Percentiles rank a stretch among this genome's conserved stretches.
Conservation (phyloP, 2,888 invertebrate species). For the Zhengitettix transpicula region DNA sequence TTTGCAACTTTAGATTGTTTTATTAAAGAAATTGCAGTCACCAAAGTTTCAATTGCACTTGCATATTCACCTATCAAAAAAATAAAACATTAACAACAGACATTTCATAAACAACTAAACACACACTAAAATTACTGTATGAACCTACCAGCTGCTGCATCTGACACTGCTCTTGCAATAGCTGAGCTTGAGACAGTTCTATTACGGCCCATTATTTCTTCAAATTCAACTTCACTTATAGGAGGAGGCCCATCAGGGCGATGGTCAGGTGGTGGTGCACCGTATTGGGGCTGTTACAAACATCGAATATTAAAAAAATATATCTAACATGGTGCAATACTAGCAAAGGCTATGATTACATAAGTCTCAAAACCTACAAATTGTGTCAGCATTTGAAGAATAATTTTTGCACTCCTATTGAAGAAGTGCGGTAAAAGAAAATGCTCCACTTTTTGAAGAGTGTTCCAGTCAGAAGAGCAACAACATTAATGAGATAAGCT, state of each 20-base stretch:
- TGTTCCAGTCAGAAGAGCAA: no score
- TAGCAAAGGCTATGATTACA: not conserved
- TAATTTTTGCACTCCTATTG: no score
- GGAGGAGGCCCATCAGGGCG: constrained; percentile 35
- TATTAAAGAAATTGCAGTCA: constrained; percentile 95
- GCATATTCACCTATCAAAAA: constrained; percentile 64
- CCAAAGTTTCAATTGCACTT: constrained; percentile 94
- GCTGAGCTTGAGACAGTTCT: constrained; percentile 95
- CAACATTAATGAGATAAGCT: no score
- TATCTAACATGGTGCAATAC: not conserved
- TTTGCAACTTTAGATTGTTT: constrained; percentile 93
- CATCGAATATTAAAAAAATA: not conserved
- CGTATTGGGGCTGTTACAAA: constrained; percentile 17
- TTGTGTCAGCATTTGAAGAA: no score
- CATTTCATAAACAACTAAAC: not conserved
- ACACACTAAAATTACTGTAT: not conserved
- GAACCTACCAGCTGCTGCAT: constrained; percentile 67
- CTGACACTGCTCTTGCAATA: constrained; percentile 90
- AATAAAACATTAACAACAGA: not conserved
- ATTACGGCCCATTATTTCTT: constrained; percentile 95
- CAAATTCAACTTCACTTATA: constrained; percentile 87
- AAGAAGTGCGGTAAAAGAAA: no score
- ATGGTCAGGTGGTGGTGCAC: constrained; percentile 19
- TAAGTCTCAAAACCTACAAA: no score
- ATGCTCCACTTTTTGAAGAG: no score